Evolutionary conservation across 1,140 invertebrate genomes (phyloP).

Genomic region (Metopolophium dirhodum): DNA sequence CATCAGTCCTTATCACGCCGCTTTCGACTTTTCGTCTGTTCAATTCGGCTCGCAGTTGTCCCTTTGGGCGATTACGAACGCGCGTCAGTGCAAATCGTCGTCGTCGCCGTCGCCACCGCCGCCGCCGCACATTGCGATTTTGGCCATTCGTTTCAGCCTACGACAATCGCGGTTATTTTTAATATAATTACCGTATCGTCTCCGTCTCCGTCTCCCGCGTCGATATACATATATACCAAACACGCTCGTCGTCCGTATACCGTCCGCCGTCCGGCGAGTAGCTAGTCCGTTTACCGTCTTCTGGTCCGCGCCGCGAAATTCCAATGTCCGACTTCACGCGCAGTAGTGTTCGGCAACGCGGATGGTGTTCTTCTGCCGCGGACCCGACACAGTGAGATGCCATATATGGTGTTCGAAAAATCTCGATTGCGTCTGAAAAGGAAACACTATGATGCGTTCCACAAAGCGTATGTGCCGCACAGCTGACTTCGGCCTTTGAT

Average conservation of each 20-base stretch:
- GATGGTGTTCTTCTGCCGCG: neutral
- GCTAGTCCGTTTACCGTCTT: neutral
- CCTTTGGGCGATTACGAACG: neutral
- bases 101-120: neutral
- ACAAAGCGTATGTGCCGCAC: neutral
- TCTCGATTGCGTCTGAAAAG: neutral
- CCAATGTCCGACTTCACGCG: neutral
- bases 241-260: neutral
- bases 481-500: constrained; percentile 23
- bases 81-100: neutral
- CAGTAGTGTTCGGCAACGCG: neutral
- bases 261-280: neutral
- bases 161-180: constrained; percentile 1
- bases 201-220: neutral
- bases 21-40: constrained; percentile 34
- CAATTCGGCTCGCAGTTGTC: neutral
- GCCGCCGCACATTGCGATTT: neutral
- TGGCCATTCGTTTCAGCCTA: neutral
- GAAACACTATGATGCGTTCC: constrained; percentile 32
- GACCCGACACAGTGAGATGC: neutral
- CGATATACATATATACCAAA: neutral
- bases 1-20: constrained; percentile 26
- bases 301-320: neutral
- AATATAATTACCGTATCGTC: neutral
- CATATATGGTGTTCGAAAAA: constrained; percentile 4